Evolutionary conservation across 2,113 vertebrate genomes (phyloP), one percentile per base, ranked within the genome.

Genomic region (Aix galericulata): DNA sequence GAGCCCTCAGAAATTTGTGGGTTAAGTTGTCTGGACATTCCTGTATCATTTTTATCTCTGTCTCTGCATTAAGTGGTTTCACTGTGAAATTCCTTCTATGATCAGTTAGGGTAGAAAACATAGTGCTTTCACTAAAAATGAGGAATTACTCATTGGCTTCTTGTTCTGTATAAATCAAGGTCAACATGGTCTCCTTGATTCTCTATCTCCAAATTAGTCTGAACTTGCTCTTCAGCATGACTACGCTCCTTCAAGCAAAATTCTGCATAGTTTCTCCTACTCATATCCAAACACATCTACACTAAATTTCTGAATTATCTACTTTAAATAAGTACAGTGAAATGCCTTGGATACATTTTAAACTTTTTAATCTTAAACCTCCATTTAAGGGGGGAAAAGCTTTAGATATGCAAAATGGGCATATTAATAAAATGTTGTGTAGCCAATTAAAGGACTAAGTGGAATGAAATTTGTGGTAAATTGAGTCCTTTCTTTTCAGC

Each of bases 211-310:
- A 63, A 78, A 81, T 52, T 60, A 55, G 75, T 71, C 31, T 89
- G 78, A 95, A 79, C 93, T 94, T 86, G 88, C 32, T 64, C 55
- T 85, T 91, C 89, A 82, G 32, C 38, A 26, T 73, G 55, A 86
- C 42, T 87, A 38, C 8, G 23, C 55, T 94, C 77, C 88, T 94
- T 87, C 55, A 93, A 75, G 77, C 8, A 91, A 89, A 88, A 66
- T 81, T 86, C 52, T 67, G 64, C 48, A 38, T 23, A 1, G 16
- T 88, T 95, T 95, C 75, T 77, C 38, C 32, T 90, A 55, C 52
- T 67, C 2, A 0, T 74, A 86, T 48, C 72, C 48, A 72, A 91
- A 72, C 84, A 4, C 23, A 5, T 63, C 36, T 85, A 46, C 4
- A 2, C 17, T 25, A 53, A 56, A 13, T 85, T 84, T 68, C 62